Conservation (phyloP, 1,140 invertebrate species). For the Fopius arisanus region DNA sequence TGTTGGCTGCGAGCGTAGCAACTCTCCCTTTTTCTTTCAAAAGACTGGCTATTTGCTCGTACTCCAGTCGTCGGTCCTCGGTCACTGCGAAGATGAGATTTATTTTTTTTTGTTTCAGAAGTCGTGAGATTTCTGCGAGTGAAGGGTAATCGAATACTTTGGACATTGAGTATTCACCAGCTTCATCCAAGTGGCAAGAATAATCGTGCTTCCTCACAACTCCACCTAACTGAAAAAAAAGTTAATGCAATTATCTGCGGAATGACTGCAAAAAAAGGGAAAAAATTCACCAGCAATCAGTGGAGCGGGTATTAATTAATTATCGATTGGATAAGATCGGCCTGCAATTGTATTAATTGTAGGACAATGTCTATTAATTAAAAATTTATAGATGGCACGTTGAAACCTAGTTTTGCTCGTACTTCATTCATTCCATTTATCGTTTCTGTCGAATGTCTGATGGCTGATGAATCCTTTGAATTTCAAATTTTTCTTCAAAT, state of each 20-base stretch:
- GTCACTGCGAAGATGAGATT: slow-evolving; percentile 49
- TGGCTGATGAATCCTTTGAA: not conserved
- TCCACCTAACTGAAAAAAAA: slow-evolving; percentile 36
- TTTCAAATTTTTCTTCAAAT: not conserved
- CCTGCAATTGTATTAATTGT: too few species aligned
- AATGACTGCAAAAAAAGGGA: too few species aligned
- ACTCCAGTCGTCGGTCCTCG: slow-evolving; percentile 39
- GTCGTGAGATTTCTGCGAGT: slow-evolving; percentile 43
- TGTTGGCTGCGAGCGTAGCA: slow-evolving; percentile 42
- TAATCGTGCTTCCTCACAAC: slow-evolving; percentile 44
- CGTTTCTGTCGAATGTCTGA: too few species aligned
- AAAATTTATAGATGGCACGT: too few species aligned
- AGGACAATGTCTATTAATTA: too few species aligned
- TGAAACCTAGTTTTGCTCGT: too few species aligned
- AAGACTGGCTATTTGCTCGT: slow-evolving; percentile 38
- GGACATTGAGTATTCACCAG: slow-evolving; percentile 40
- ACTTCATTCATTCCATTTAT: too few species aligned
- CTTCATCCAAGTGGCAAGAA: slow-evolving; percentile 42
- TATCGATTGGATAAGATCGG: too few species aligned
- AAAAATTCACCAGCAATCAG: too few species aligned
- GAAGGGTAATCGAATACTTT: slow-evolving; percentile 46
- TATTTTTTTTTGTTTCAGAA: slow-evolving; percentile 39
- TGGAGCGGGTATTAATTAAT: too few species aligned
- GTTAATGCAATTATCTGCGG: not conserved
- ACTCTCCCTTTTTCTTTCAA: slow-evolving; percentile 43